phyloP scores from a whole-genome alignment of 2,113 vertebrate genomes.

The Cheirogaleus medius region DNA sequence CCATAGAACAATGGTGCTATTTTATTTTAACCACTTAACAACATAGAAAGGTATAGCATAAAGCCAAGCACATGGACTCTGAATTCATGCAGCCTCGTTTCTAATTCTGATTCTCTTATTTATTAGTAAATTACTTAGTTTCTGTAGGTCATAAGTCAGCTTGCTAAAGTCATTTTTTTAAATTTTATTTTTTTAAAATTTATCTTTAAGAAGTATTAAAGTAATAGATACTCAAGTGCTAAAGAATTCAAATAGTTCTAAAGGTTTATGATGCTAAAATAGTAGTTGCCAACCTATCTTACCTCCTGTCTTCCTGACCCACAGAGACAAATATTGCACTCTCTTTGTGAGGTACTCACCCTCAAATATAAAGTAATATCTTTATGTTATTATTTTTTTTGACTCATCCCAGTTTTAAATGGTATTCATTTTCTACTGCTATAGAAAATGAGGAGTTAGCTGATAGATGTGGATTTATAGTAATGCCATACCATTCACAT shows the following conservation, averaged over 20 bases:
- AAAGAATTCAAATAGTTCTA: background rate
- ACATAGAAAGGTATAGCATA: background rate
- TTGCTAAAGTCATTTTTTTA: background rate
- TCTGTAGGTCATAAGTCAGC: background rate
- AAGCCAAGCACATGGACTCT: background rate
- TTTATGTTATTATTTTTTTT: background rate
- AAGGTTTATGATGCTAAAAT: background rate
- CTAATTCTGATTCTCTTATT: background rate
- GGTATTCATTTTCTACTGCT: background rate
- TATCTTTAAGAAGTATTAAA: background rate
- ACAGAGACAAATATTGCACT: background rate
- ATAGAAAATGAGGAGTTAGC: background rate
- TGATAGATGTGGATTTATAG: background rate
- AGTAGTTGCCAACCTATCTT: background rate
- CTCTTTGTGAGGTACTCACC: background rate
- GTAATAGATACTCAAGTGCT: background rate
- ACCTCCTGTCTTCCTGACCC: background rate
- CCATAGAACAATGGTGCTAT: background rate
- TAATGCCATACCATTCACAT: background rate
- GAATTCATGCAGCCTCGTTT: background rate
- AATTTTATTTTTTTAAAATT: background rate
- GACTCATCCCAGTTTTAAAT: background rate
- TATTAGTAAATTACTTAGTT: background rate
- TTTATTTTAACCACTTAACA: background rate
- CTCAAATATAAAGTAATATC: background rate